Evolutionary conservation across 2,888 invertebrate species (phyloP).

Genomic region (Polietes domitor): DNA sequence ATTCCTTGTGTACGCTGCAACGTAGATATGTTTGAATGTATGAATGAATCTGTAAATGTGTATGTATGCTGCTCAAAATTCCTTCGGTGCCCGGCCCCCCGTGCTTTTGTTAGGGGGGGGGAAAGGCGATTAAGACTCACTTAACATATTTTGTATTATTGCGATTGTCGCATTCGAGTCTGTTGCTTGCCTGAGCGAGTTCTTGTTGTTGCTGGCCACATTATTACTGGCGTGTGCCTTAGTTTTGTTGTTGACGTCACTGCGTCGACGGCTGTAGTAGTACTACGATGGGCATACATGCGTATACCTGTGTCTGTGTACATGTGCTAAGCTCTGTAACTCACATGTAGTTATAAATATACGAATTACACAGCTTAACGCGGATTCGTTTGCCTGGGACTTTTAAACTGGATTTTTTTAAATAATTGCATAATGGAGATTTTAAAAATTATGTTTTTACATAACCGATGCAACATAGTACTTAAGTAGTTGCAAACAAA

Average conservation of each 20-base stretch:
- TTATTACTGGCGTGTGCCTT: conserved; percentile 37
- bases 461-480: too few species aligned
- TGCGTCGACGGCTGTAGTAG: background rate
- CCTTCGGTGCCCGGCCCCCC: background rate
- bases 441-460: too few species aligned
- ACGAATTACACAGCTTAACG: too few species aligned
- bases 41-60: too few species aligned
- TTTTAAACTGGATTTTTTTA: too few species aligned
- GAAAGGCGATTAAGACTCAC: conserved; percentile 2
- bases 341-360: too few species aligned
- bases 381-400: background rate
- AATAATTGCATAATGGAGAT: too few species aligned
- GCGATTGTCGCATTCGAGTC: background rate
- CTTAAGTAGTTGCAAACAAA: too few species aligned
- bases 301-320: background rate
- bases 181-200: background rate
- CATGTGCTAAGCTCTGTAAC: too few species aligned
- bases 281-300: background rate
- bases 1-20: too few species aligned
- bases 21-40: too few species aligned
- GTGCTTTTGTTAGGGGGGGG: too few species aligned
- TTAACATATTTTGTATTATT: background rate
- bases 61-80: background rate
- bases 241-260: conserved; percentile 60
- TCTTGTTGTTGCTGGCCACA: conserved; percentile 27